These are phyloP conservation scores for Strigamia maritima DNA, from an alignment of 2,888 invertebrate genomes.

Conservation along the genomic window DNA sequence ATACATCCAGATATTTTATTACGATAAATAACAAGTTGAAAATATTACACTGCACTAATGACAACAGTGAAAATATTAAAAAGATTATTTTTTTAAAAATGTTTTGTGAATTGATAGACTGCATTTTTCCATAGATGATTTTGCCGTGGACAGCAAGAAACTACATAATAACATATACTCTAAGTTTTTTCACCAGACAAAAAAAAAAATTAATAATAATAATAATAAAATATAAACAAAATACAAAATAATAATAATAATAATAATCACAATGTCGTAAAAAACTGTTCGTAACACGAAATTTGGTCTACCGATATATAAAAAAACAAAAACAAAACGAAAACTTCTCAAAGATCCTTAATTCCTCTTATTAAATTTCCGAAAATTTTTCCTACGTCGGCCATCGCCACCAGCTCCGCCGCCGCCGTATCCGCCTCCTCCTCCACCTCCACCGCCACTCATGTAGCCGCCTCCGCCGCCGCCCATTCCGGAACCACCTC, in stretches of 20 bases:
- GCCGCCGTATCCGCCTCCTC: not conserved
- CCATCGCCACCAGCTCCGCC: not conserved
- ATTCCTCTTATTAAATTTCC: constrained; percentile 36
- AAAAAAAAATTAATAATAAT: constrained; percentile 4
- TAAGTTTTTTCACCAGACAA: not conserved
- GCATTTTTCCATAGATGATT: not conserved
- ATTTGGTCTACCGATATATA: not conserved
- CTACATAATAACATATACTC: not conserved
- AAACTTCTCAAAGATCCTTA: not conserved
- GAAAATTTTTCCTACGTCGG: constrained; percentile 36
- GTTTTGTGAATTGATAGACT: not conserved
- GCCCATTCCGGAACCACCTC: not conserved
- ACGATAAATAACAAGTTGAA: not conserved
- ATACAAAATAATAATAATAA: constrained; percentile 12
- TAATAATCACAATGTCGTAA: not conserved
- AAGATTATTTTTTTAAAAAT: not conserved
- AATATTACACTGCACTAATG: not conserved
- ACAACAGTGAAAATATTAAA: constrained; percentile 24
- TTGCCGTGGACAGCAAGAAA: not conserved
- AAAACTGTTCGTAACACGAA: not conserved
- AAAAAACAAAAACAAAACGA: not conserved
- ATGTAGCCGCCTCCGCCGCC: constrained; percentile 12
- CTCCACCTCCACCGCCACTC: constrained; percentile 2
- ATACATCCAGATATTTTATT: not conserved
- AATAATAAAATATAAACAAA: not conserved